Percentiles rank a stretch among this genome's conserved stretches.
Conservation (phyloP, 2,888 invertebrate genomes). For the Lomographa bimaculata region DNA sequence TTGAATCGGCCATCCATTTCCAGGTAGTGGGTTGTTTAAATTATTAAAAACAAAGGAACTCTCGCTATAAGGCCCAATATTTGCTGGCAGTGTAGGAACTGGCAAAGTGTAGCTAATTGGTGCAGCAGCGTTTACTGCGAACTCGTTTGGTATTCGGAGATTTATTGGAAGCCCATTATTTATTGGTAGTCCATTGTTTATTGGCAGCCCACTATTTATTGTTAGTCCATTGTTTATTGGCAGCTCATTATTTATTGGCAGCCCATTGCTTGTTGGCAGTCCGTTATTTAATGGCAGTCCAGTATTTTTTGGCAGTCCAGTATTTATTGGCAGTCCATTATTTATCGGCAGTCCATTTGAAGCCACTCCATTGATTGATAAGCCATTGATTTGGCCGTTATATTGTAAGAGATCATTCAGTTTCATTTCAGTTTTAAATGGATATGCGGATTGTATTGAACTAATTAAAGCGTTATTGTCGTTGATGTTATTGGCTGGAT, state of each 20-base stretch:
- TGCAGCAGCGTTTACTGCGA: neutral
- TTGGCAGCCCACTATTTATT: constrained; percentile 8
- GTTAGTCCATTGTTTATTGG: constrained; percentile 9
- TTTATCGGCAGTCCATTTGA: neutral
- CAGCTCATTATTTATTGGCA: constrained; percentile 10
- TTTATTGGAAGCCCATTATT: constrained; percentile 7
- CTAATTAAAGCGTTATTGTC: constrained; percentile 6
- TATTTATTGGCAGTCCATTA: constrained; percentile 7
- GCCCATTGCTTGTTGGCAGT: constrained; percentile 6
- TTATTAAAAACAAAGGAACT: neutral
- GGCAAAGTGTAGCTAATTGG: constrained; percentile 3
- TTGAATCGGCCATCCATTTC: neutral
- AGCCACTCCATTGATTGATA: no score
- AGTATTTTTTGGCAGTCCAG: constrained; percentile 10
- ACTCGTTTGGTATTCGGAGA: neutral
- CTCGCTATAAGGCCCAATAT: neutral
- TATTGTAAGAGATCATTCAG: neutral
- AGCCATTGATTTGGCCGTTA: no score
- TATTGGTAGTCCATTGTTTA: constrained; percentile 11
- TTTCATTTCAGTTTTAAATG: constrained; percentile 2
- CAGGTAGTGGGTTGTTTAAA: constrained; percentile 3
- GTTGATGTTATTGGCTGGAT: neutral
- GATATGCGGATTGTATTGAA: neutral
- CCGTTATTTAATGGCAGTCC: neutral
- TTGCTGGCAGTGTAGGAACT: neutral